Evolutionary conservation across 1,140 invertebrate genomes (phyloP).

Genomic region (Drosophila kohkoa): DNA sequence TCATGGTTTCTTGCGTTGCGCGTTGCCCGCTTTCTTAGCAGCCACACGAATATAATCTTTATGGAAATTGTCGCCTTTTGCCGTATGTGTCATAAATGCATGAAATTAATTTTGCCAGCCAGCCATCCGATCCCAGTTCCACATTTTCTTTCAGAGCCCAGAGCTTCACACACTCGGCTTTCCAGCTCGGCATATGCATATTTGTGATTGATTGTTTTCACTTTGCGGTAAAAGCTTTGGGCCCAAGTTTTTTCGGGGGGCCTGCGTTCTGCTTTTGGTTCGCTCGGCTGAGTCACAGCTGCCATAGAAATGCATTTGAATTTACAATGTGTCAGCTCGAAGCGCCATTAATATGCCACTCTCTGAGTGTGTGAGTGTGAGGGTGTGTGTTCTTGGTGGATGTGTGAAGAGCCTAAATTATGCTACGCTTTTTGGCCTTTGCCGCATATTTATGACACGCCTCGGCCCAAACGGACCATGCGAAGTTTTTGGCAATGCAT

Average conservation of each 20-base stretch:
- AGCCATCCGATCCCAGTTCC: neutral
- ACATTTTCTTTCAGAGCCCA: constrained; percentile 9
- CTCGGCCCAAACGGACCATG: constrained; percentile 11
- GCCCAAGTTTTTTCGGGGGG: constrained; percentile 31
- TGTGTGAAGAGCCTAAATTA: constrained; percentile 38
- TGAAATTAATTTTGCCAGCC: constrained; percentile 68
- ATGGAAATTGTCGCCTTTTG: constrained; percentile 68
- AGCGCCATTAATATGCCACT: constrained; percentile 73
- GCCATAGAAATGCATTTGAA: constrained; percentile 79
- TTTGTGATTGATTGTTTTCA: constrained; percentile 80
- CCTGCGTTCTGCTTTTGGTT: neutral
- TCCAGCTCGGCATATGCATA: constrained; percentile 25
- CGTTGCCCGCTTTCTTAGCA: constrained; percentile 18
- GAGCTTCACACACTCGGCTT: neutral
- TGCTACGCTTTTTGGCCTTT: constrained; percentile 45
- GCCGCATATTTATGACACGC: constrained; percentile 60
- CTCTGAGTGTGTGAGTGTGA: constrained; percentile 4
- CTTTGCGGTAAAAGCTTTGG: constrained; percentile 74
- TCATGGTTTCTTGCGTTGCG: constrained; percentile 20
- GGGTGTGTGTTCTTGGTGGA: neutral
- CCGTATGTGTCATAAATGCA: constrained; percentile 70
- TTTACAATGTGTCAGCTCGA: constrained; percentile 76
- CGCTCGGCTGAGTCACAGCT: constrained; percentile 42
- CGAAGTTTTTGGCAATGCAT: constrained; percentile 68
- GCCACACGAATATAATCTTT: constrained; percentile 34